These are phyloP conservation scores for Vidua macroura DNA, from an alignment of 2,113 vertebrate genomes.

Conservation along the genomic window DNA sequence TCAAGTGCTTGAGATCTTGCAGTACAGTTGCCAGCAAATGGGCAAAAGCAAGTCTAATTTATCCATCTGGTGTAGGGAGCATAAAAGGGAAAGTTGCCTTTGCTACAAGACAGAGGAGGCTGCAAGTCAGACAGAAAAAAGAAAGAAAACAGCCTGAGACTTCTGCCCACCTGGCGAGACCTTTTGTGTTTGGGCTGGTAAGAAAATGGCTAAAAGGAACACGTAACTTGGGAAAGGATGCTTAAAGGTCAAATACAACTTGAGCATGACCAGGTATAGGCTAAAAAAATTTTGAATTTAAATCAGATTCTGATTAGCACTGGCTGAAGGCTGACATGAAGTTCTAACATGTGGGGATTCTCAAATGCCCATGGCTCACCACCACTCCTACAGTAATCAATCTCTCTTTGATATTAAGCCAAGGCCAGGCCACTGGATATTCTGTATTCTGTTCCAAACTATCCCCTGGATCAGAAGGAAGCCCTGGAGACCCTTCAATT, in stretches of 20 bases:
- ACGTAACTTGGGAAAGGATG: fast-evolving
- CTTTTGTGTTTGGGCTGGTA: not conserved
- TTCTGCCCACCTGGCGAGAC: not conserved
- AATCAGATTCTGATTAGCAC: not conserved
- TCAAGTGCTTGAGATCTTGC: not conserved
- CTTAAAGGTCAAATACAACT: not conserved
- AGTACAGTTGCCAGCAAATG: not conserved
- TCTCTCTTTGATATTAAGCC: not conserved
- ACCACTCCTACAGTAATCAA: not conserved
- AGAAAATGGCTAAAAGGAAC: not conserved
- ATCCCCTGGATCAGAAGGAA: not conserved
- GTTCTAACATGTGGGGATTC: fast-evolving
- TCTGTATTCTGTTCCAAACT: not conserved
- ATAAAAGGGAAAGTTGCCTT: not conserved
- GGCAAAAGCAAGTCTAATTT: not conserved
- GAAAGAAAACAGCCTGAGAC: not conserved
- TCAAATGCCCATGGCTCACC: not conserved
- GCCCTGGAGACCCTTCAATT: not conserved
- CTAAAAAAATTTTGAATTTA: not conserved
- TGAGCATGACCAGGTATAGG: not conserved
- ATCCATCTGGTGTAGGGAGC: not conserved
- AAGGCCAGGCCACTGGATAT: not conserved
- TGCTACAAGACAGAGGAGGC: not conserved
- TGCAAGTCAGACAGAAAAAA: not conserved
- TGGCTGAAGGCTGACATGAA: not conserved